A percentile compares a stretch with the other conserved stretches of the same genome.
These are phyloP conservation scores for Trisateles emortualis DNA, from an alignment of 2,888 invertebrate species.

Conservation along the genomic window DNA sequence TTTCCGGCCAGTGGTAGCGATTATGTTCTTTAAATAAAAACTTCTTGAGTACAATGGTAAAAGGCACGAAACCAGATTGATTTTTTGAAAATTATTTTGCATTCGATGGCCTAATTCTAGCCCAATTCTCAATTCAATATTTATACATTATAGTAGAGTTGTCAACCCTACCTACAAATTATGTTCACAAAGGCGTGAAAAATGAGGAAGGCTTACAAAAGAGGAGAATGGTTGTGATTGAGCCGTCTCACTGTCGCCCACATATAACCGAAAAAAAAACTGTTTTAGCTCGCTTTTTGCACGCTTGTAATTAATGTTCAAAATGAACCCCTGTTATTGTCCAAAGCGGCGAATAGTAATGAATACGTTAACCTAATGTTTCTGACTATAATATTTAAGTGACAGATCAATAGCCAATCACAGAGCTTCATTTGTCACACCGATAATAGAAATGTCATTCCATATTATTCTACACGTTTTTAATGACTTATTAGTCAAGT, in stretches of 20 bases:
- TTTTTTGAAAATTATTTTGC: too few relatives aligned
- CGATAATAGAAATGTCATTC: too few relatives aligned
- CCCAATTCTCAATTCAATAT: too few relatives aligned
- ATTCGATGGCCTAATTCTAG: too few relatives aligned
- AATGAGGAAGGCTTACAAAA: constrained; percentile 42
- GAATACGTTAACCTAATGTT: neutral
- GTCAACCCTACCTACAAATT: constrained; percentile 9
- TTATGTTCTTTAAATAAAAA: too few relatives aligned
- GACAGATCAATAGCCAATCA: neutral
- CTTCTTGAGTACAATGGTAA: too few relatives aligned
- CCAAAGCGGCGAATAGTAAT: neutral
- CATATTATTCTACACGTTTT: too few relatives aligned
- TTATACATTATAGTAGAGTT: too few relatives aligned
- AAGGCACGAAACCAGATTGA: too few relatives aligned
- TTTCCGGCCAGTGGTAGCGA: too few relatives aligned
- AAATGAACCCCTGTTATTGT: constrained; percentile 15
- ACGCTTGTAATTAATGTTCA: constrained; percentile 25
- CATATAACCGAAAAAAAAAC: constrained; percentile 22
- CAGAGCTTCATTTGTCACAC: too few relatives aligned
- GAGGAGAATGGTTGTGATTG: constrained; percentile 26
- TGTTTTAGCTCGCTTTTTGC: constrained; percentile 26
- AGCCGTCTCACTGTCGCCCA: constrained; percentile 34
- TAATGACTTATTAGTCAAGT: too few relatives aligned
- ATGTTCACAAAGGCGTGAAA: constrained; percentile 40
- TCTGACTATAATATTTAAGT: neutral